Conservation (phyloP, 2,888 invertebrate genomes). For the Drosophila austrosaltans region DNA sequence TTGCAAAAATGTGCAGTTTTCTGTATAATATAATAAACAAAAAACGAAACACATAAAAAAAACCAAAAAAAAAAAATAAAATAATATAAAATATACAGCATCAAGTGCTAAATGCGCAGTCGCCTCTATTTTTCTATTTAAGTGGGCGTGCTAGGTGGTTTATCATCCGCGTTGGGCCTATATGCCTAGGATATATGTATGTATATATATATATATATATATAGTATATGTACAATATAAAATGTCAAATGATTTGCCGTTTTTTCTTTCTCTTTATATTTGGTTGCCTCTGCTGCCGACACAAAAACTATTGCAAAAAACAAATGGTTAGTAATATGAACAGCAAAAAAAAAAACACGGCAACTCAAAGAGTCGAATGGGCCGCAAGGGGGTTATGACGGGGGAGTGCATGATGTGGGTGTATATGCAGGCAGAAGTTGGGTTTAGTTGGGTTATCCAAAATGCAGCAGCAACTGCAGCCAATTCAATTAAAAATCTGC, state of each 20-base stretch:
- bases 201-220: conserved; percentile 26
- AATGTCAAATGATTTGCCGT: conserved; percentile 62
- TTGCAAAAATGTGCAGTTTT: conserved; percentile 71
- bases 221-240: conserved; percentile 54
- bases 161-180: conserved; percentile 7
- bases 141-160: conserved; percentile 23
- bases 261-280: conserved; percentile 21
- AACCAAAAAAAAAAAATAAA: conserved; percentile 10
- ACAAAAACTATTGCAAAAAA: conserved; percentile 75
- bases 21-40: conserved; percentile 13
- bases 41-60: background rate
- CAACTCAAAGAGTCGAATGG: conserved; percentile 7
- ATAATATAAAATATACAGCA: conserved; percentile 51
- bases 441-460: conserved; percentile 30
- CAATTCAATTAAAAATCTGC: conserved; percentile 80
- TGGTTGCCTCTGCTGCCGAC: conserved; percentile 14
- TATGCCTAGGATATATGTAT: conserved; percentile 17
- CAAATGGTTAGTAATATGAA: conserved; percentile 72
- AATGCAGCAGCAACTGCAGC: conserved; percentile 66
- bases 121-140: conserved; percentile 74
- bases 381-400: conserved; percentile 11
- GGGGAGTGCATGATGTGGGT: conserved; percentile 22
- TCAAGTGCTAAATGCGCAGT: conserved; percentile 69
- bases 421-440: conserved; percentile 8
- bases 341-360: conserved; percentile 43